Evolutionary conservation across 1,140 invertebrate species (phyloP), one percentile per base, ranked within the genome.

Genomic region (Drosophila parabipectinata): DNA sequence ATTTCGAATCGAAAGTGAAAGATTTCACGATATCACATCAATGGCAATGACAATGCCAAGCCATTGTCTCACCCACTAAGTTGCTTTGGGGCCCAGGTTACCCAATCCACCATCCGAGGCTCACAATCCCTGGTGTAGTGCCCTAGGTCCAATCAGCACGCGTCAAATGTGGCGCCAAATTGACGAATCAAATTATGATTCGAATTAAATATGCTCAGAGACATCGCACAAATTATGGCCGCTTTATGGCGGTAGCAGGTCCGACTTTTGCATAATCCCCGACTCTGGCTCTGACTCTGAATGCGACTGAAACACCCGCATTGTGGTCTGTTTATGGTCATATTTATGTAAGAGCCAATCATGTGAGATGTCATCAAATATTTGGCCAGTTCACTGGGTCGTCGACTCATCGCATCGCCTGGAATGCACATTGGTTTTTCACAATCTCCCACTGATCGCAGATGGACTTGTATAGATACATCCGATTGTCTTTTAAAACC

Each of bases 161-260:
- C 81, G 77, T 80, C 67, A 73, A 66, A 60, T 53, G 73, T 69
- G 81, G 82, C 81, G 82, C 82, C 78, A 87, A 81, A 87, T 56
- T 77, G 76, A 82, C 63, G 63, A 61, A 34, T 55, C 21, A 63
- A 68, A 54, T 55, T 78, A 82, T 68, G 58, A 77, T 66, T 37
- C 30, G 15, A 12, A 45, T 64, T 50, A 50, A 77, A 75, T 71
- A 75, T 64, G 51, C 72, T 24, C 8, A 47, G 32, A 30, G n/a
- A 58, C 14, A 8, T 57, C 44, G 32, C 18, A 30, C 69, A 63
- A 58, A 51, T 57, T 71, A 63, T 57, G 45, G 12, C 39, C 6
- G 24, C n/a, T 61, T 63, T 72, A 64, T 64, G 60, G 41, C 15
- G 58, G 58, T 59, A 72, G 53, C 34, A 50, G 2, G 58, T 56